Evolutionary conservation across 1,140 invertebrate species (phyloP).

Genomic region (Trachymyrmex septentrionalis): DNA sequence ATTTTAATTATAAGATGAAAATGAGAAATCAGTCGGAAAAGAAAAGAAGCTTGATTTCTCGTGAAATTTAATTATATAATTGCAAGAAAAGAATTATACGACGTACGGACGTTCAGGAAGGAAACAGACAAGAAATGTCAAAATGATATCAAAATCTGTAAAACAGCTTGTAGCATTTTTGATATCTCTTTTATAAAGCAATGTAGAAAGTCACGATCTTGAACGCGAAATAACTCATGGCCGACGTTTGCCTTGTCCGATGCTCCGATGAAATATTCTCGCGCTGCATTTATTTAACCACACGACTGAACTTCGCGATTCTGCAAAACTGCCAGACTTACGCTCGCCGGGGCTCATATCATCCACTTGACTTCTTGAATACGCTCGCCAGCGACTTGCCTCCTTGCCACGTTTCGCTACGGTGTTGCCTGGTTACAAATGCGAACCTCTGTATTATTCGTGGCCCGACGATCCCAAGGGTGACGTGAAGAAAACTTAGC

Average conservation of each 20-base stretch:
- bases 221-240: slow-evolving; percentile 42
- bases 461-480: slow-evolving; percentile 62
- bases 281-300: slow-evolving; percentile 56
- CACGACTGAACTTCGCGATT: slow-evolving; percentile 43
- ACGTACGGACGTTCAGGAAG: neutral
- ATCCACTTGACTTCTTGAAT: slow-evolving; percentile 48
- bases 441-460: slow-evolving; percentile 54
- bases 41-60: neutral
- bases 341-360: slow-evolving; percentile 27
- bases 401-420: slow-evolving; percentile 53
- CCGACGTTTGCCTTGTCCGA: slow-evolving; percentile 5
- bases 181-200: slow-evolving; percentile 6
- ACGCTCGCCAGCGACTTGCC: slow-evolving; percentile 13
- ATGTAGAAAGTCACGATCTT: neutral
- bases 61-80: neutral
- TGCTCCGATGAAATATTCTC: slow-evolving; percentile 24
- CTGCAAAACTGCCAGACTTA: slow-evolving; percentile 40
- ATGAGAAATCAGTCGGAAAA: neutral
- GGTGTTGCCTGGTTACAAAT: slow-evolving; percentile 61
- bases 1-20: slow-evolving; percentile 35
- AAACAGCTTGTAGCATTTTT: slow-evolving; percentile 5
- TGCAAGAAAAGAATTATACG: neutral
- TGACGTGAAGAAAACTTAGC: slow-evolving; percentile 32
- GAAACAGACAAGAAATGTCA: neutral
- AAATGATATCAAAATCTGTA: slow-evolving; percentile 13